A percentile compares a stretch with the other conserved stretches of the same genome.
These are phyloP conservation scores for Larimichthys polyactis DNA, from an alignment of 2,113 vertebrate genomes.

Conservation along the genomic window DNA sequence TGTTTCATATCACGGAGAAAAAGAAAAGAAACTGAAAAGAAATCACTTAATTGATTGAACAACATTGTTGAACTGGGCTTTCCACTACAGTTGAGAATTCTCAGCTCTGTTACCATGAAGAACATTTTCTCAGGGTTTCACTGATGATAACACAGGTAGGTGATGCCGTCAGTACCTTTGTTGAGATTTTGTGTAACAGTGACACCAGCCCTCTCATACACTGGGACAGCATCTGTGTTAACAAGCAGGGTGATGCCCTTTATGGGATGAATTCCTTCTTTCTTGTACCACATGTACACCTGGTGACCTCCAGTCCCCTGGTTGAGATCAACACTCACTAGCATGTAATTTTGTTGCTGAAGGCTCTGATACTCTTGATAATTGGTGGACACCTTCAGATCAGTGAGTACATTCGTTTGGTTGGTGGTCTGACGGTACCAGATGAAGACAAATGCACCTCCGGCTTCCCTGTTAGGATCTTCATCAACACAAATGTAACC, in stretches of 20 bases:
- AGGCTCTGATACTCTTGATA: rapidly evolving
- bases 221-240: too few species aligned
- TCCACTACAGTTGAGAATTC: too few species aligned
- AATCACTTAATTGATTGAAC: not conserved
- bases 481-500: not conserved
- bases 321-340: not conserved
- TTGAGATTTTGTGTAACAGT: too few species aligned
- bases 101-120: not conserved
- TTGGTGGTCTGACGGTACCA: not conserved
- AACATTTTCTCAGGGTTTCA: not conserved
- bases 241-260: not conserved
- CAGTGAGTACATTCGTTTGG: not conserved
- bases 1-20: too few species aligned
- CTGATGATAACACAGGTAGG: too few species aligned
- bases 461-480: not conserved
- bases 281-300: slow-evolving; percentile 8
- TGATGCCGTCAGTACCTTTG: too few species aligned
- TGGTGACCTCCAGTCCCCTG: rapidly evolving
- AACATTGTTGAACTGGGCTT: not conserved
- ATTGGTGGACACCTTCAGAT: not conserved
- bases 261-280: rapidly evolving
- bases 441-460: not conserved
- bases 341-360: not conserved
- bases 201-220: too few species aligned
- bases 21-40: not conserved